Conservation (phyloP, 1,140 invertebrate genomes). For the Aphidius ervi region DNA sequence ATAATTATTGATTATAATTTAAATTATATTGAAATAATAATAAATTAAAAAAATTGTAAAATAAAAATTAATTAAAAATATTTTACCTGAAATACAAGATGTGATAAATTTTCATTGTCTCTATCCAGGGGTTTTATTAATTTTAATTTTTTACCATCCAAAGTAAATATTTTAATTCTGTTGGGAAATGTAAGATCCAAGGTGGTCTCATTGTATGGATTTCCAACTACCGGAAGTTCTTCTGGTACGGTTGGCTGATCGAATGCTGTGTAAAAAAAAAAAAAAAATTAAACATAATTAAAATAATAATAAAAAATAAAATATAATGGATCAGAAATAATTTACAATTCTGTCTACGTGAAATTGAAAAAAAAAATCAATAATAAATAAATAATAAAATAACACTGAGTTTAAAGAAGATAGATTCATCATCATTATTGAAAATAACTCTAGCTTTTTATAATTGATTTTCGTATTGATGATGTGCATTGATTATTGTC, state of each 20-base stretch:
- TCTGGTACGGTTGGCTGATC: conserved; percentile 74
- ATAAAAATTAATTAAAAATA: conserved; percentile 10
- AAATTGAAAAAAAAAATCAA: too few relatives aligned
- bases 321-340: too few relatives aligned
- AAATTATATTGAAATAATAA: too few relatives aligned
- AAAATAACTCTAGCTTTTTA: too few relatives aligned
- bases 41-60: conserved; percentile 3
- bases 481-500: too few relatives aligned
- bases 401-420: too few relatives aligned
- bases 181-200: conserved; percentile 74
- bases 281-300: neutral
- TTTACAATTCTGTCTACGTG: too few relatives aligned
- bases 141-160: conserved; percentile 78
- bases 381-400: too few relatives aligned
- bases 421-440: too few relatives aligned
- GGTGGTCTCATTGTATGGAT: conserved; percentile 74
- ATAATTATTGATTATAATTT: neutral
- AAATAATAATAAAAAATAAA: neutral
- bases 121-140: conserved; percentile 77
- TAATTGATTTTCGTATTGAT: too few relatives aligned
- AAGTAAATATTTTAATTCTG: conserved; percentile 68
- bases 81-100: conserved; percentile 80
- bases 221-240: conserved; percentile 77
- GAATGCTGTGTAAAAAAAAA: conserved; percentile 59
- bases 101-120: conserved; percentile 79